Evolutionary conservation across 2,797 vertebrate genomes (phyloP).

Genomic region (Merluccius polli): DNA sequence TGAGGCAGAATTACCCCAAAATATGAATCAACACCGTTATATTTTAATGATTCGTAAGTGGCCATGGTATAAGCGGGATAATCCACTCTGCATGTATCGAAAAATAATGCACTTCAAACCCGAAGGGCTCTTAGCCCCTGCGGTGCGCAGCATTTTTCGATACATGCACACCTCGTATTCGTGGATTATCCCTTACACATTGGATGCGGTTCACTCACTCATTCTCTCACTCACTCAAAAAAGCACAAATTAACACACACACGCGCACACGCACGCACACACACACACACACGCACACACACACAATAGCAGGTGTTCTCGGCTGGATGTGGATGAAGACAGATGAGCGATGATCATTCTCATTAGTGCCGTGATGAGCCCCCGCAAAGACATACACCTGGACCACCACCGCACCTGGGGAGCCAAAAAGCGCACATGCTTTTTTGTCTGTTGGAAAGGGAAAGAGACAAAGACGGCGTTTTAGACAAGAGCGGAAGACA

Average conservation of each 20-base stretch:
- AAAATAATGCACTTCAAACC: no score
- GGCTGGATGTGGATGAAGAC: constrained; percentile 76
- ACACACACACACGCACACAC: constrained; percentile 23
- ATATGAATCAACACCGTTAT: no score
- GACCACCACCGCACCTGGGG: constrained; percentile 67
- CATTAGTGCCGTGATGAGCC: constrained; percentile 77
- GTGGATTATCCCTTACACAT: no score
- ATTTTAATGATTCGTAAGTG: no score
- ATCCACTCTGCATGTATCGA: no score
- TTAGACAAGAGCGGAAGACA: constrained; percentile 5
- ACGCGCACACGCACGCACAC: constrained; percentile 10
- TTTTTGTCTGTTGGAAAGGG: constrained; percentile 10
- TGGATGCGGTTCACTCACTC: neutral
- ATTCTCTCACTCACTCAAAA: constrained; percentile 5
- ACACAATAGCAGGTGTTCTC: constrained; percentile 76
- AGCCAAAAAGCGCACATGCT: constrained; percentile 54
- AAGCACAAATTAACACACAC: constrained; percentile 9
- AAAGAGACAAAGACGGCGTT: neutral
- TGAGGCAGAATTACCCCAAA: no score
- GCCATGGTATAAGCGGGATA: no score
- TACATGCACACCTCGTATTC: no score
- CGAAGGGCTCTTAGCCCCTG: no score
- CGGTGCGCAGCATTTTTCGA: no score
- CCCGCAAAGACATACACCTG: constrained; percentile 73
- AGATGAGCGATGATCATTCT: constrained; percentile 74